Conservation (phyloP, 2,888 invertebrate species). For the Plagodis pulveraria region DNA sequence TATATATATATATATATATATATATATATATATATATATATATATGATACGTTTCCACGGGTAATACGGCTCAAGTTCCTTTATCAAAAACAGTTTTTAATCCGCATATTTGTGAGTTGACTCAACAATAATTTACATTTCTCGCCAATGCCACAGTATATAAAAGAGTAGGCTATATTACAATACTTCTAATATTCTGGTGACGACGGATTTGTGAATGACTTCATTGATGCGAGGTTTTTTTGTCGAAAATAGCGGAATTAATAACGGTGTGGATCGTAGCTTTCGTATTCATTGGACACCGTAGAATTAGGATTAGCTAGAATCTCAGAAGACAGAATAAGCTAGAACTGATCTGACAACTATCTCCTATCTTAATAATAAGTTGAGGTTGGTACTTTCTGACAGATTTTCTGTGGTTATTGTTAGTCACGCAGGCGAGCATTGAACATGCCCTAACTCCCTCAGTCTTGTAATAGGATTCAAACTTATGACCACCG, state of each 20-base stretch:
- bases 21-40: too few species aligned
- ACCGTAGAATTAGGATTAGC: background rate
- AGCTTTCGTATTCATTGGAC: background rate
- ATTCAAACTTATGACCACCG: too few species aligned
- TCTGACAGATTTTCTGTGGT: too few species aligned
- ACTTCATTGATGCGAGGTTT: conserved; percentile 9
- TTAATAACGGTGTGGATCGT: conserved; percentile 19
- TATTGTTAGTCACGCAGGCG: too few species aligned
- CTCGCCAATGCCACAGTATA: conserved; percentile 10
- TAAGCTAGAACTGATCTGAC: too few species aligned
- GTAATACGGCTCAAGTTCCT: conserved; percentile 6
- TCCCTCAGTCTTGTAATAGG: too few species aligned
- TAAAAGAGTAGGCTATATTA: background rate
- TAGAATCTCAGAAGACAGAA: background rate
- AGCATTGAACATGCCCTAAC: too few species aligned
- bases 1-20: too few species aligned
- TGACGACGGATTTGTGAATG: conserved; percentile 20
- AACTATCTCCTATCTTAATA: too few species aligned
- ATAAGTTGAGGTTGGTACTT: too few species aligned
- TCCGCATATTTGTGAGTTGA: conserved; percentile 23
- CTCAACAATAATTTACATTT: conserved; percentile 25
- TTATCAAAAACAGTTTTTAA: conserved; percentile 1
- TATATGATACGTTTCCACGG: background rate
- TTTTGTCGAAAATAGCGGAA: conserved; percentile 11
- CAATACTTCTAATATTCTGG: background rate